Evolutionary conservation across 2,113 vertebrate species (phyloP), one percentile per base, ranked within the genome.

Genomic region (Macrotus californicus): DNA sequence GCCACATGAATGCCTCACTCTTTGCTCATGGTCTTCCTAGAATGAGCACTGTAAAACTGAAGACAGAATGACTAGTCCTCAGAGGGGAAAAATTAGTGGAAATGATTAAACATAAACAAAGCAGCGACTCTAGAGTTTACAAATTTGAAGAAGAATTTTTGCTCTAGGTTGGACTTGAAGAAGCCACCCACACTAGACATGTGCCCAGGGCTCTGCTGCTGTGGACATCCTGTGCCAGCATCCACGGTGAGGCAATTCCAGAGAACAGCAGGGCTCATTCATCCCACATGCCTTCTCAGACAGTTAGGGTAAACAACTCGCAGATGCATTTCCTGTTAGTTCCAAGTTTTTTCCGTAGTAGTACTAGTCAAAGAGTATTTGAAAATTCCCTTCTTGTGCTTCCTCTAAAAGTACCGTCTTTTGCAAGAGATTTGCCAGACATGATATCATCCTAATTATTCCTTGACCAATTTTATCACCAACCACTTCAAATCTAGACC

Each of bases 241-340:
- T 7, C 14, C 41, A 31, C 0, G 6, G 46, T 93, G 95, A 96
- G 70, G 75, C 88, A 43, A 95, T 92, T 93, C 56, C 61, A 7
- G 46, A 86, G 70, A 82, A 83, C 80, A 96, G 86, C 46, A 79
- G 21, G 46, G 46, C 46, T 93, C 66, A 87, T 96, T 96, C 89
- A 90, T 26, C 76, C 90, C 81, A 66, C 83, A 76, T 7, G 66
- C 84, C 29, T 94, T 56, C 81, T 84, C 94, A 70, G 54, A 91
- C 91, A 75, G 69, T 90, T 29, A 93, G 87, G 41, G 84, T 89
- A 97, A 97, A 95, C 93, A 92, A 73, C 59, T 91, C 92, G 94
- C 89, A 89, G 48, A 85, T 94, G 95, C 79, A 86, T 92, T 97
- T 95, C 90, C 93, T 94, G 92, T 89, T 94, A 96, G 69, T 61